phyloP scores from a whole-genome alignment of 2,888 invertebrate genomes.

The Ichneumoninae sp. region DNA sequence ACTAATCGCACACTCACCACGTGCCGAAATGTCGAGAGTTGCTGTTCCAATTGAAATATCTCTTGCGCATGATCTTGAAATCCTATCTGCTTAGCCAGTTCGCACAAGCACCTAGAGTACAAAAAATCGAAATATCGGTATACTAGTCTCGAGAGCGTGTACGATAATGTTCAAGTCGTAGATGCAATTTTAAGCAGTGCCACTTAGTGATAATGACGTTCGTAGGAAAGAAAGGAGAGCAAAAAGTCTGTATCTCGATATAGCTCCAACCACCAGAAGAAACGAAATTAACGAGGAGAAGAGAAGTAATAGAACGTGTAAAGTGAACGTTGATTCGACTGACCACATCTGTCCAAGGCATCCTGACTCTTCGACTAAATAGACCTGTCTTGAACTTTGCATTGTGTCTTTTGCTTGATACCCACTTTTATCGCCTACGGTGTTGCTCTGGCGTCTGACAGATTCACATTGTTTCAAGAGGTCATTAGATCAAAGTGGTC shows the following conservation, averaged over 20 bases:
- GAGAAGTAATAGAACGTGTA: constrained; percentile 29
- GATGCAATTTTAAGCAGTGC: constrained; percentile 22
- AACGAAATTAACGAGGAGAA: constrained; percentile 50
- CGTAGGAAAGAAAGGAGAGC: constrained; percentile 14
- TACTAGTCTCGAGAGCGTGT: constrained; percentile 12
- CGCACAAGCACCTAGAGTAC: constrained; percentile 92
- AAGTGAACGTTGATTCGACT: constrained; percentile 74
- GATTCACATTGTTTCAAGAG: constrained; percentile 54
- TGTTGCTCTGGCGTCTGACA: constrained; percentile 78
- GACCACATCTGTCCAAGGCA: constrained; percentile 82
- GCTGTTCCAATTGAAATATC: constrained; percentile 93
- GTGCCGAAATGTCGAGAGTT: constrained; percentile 95
- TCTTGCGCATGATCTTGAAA: constrained; percentile 94
- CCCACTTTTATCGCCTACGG: constrained; percentile 79
- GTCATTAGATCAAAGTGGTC: constrained; percentile 55
- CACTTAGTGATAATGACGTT: constrained; percentile 3
- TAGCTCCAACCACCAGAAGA: constrained; percentile 18
- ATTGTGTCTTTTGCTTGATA: constrained; percentile 79
- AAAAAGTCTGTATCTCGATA: constrained; percentile 1
- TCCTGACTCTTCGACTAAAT: constrained; percentile 82
- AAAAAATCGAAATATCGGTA: constrained; percentile 30
- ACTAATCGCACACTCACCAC: constrained; percentile 87
- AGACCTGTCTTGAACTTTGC: constrained; percentile 79
- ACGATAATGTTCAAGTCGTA: background rate
- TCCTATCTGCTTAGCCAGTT: constrained; percentile 97